Evolutionary conservation across 2,888 invertebrate species (phyloP), one percentile per base, ranked within the genome.

Genomic region (Euzetes globulus): DNA sequence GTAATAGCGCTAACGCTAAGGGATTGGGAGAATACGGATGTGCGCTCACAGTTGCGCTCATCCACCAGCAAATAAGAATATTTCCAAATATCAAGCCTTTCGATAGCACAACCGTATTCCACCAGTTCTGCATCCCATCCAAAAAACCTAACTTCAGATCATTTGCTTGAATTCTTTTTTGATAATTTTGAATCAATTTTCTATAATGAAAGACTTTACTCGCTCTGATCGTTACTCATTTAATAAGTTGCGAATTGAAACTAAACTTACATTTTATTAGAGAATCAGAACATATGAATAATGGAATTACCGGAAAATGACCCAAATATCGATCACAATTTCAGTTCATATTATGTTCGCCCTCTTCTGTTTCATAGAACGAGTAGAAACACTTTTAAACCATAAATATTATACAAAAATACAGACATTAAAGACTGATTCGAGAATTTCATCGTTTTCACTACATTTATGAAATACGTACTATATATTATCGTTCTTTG

Each of bases 321-420:
- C 65, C 65, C 65, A 65, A 65, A 65, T 65, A 65, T 65, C 65
- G 65, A 65, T 65, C 65, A 65, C 65, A 65, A 41, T n/a, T 65
- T 65, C n/a, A 33, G 41, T n/a, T n/a, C 65, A 65, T 65, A n/a
- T 33, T 65, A 65, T 65, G 11, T n/a, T n/a, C n/a, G n/a, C 33
- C 19, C 60, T 41, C 65, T 27, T 9, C n/a, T 22, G 27, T 58
- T 58, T 58, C 22, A 58, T 58, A 22, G 11, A 27, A 58, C 58
- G 58, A 27, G 27, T 58, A 27, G 37, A 65, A 65, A 65, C 37
- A 65, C 37, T 41, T 65, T 65, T 65, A 65, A 65, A 65, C 65
- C 65, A 37, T 63, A 63, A 65, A 41, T 41, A 65, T 41, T 65
- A 65, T 33, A 65, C 33, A 33, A 65, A 65, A 65, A 65, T 41